Conservation (phyloP, 2,797 vertebrate species). For the Darevskia mixta region DNA sequence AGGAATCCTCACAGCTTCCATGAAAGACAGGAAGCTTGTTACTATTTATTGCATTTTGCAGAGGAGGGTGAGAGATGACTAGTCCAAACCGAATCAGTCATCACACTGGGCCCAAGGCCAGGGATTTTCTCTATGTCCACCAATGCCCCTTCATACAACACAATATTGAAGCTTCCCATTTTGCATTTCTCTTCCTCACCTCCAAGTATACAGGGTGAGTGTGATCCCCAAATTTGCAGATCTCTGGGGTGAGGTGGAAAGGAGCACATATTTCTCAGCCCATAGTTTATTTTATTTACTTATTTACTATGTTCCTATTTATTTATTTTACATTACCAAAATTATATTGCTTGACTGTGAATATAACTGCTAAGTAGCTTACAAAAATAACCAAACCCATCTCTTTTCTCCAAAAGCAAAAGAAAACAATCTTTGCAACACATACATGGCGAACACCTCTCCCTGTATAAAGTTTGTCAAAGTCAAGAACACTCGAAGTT, state of each 20-base stretch:
- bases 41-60: neutral
- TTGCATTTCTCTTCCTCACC: neutral
- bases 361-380: too few species aligned
- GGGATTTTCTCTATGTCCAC: neutral
- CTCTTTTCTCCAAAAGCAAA: too few species aligned
- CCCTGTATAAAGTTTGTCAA: constrained; percentile 36
- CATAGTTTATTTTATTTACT: neutral
- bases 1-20: neutral
- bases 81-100: neutral
- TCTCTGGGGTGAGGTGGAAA: neutral
- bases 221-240: neutral
- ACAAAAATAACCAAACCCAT: too few species aligned
- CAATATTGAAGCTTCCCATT: neutral
- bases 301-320: too few species aligned
- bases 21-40: neutral
- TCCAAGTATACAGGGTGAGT: neutral
- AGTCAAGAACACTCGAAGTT: constrained; percentile 42
- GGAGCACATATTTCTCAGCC: neutral
- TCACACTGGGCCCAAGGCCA: neutral
- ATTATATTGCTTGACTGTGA: too few species aligned
- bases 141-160: neutral
- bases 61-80: neutral
- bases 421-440: too few species aligned
- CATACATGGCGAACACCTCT: neutral
- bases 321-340: too few species aligned